These are phyloP conservation scores for Sphaerophoria taeniata DNA, from an alignment of 2,888 invertebrate species.

Conservation along the genomic window DNA sequence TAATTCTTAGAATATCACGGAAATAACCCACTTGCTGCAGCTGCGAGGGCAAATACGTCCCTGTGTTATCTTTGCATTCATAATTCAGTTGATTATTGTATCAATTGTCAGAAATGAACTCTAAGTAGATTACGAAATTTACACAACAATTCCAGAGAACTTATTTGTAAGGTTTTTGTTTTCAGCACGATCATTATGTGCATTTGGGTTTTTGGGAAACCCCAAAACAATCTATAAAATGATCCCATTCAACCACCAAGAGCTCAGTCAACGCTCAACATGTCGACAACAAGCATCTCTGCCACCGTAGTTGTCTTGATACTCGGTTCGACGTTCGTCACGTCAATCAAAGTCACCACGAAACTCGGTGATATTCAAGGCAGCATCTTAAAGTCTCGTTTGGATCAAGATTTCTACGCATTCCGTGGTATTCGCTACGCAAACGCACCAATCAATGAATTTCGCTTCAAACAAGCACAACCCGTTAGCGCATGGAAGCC, in stretches of 20 bases:
- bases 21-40: too few relatives aligned
- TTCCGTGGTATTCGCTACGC: constrained; percentile 81
- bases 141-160: constrained; percentile 12
- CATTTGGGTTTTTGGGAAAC: constrained; percentile 11
- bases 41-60: too few relatives aligned
- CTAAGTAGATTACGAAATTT: constrained; percentile 10
- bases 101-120: background rate
- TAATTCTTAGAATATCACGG: too few relatives aligned
- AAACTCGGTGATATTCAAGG: constrained; percentile 78
- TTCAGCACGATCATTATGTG: background rate
- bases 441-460: constrained; percentile 78
- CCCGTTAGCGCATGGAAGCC: constrained; percentile 83
- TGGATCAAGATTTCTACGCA: constrained; percentile 77
- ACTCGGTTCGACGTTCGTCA: constrained; percentile 24
- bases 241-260: background rate
- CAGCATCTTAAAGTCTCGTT: constrained; percentile 76
- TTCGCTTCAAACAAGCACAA: constrained; percentile 82
- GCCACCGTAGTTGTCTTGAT: constrained; percentile 1
- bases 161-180: background rate
- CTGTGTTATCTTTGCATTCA: too few relatives aligned
- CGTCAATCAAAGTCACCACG: constrained; percentile 77
- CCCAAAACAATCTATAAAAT: constrained; percentile 24
- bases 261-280: constrained; percentile 37
- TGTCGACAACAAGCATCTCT: constrained; percentile 29
- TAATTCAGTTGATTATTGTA: too few relatives aligned